Evolutionary conservation across 2,888 invertebrate genomes (phyloP), one percentile per base, ranked within the genome.

Genomic region (Helicoverpa assulta): DNA sequence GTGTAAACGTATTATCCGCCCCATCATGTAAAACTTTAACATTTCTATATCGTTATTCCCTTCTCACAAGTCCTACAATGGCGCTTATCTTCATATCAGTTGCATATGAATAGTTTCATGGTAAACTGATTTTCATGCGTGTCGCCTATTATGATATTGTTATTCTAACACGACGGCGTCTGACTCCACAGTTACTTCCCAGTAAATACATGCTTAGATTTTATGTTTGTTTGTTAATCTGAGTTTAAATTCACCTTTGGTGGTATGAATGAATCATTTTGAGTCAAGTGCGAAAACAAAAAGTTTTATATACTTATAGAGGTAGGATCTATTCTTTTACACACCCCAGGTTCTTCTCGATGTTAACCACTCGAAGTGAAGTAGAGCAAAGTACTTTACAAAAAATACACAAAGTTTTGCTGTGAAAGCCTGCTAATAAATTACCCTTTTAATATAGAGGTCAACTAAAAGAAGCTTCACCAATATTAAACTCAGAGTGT

Each of bases 171-270:
- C 60, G 75, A 16, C n/a, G 55, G 73, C 70, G 76, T 76, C 37
- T 73, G 68, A 76, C 68, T 71, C 71, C 70, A 80, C 87, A 67
- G 83, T 82, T 83, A 85, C 21, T 86, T 87, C 83, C 70, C 71
- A 81, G 87, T 82, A 88, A 77, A 76, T 61, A 68, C 73, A 79
- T 77, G 78, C 37, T 78, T 75, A 57, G 70, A 71, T 79, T 83
- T 50, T 60, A 66, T 53, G 63, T 73, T 70, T 21, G 18, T 26
- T 59, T n/a, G n/a, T 19, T 40, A 18, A 29, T 55, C 18, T 61
- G 63, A 73, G 84, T 84, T 82, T n/a, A n/a, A n/a, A 78, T 86
- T 86, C 82, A 86, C 83, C 84, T 85, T 78, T 73, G 12, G 37
- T 37, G 37, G 37, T 18, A 8, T 37, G 37, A 37, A 33, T 40